A percentile compares a stretch with the other conserved stretches of the same genome.
phyloP scores from a whole-genome alignment of 2,113 vertebrate genomes.

The Eretmochelys imbricata region DNA sequence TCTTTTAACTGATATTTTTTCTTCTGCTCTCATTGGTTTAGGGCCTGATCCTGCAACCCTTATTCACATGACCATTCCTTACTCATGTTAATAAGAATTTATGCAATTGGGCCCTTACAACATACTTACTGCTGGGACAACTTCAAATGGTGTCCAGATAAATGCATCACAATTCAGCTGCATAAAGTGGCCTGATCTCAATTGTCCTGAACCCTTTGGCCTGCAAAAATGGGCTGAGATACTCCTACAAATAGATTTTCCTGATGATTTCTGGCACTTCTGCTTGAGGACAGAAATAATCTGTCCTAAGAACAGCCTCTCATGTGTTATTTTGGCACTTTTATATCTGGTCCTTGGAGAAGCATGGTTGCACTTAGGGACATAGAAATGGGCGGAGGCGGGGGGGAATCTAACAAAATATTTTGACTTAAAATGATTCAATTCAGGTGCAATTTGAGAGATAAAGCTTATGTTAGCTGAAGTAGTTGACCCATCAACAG shows the following conservation, averaged over 20 bases:
- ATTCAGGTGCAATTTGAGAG: background rate
- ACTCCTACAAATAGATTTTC: background rate
- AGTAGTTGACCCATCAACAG: background rate
- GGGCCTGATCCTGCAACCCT: background rate
- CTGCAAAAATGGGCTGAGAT: background rate
- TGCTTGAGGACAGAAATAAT: background rate
- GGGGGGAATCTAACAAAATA: background rate
- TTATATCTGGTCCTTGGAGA: background rate
- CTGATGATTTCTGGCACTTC: background rate
- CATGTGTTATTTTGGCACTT: background rate
- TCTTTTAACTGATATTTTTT: background rate
- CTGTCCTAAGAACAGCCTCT: background rate
- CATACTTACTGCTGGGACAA: background rate
- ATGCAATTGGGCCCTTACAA: fast-evolving
- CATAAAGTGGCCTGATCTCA: background rate
- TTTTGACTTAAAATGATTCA: background rate
- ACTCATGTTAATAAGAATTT: background rate
- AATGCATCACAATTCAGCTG: background rate
- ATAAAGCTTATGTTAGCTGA: background rate
- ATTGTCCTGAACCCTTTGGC: background rate
- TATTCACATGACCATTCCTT: background rate
- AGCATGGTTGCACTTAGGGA: background rate
- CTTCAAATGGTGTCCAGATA: background rate
- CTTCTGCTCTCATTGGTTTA: background rate
- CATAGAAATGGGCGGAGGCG: background rate